Evolutionary conservation across 2,113 vertebrate genomes (phyloP), one percentile per base, ranked within the genome.

Genomic region (Pedionomus torquatus): DNA sequence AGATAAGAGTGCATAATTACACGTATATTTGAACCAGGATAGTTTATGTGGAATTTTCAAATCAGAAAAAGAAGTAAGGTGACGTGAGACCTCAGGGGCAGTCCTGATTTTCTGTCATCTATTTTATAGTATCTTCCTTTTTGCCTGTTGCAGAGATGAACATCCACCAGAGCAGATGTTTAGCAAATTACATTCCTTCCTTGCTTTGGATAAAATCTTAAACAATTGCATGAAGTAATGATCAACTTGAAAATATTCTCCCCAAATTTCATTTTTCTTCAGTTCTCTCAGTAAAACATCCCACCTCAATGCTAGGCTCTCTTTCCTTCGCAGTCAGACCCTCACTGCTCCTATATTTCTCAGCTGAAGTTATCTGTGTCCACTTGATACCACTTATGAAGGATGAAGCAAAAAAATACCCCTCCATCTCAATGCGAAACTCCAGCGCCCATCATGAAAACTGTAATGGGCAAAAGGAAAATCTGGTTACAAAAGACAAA

Each of bases 101-200:
- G 39, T 57, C 20, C 44, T 69, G 78, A 46, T 69, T 87, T 88
- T 88, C 66, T 72, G 48, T 80, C n/a, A 61, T 74, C 35, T 76
- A 7, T 79, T 94, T 81, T 23, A 28, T 12, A 31, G 11, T 23
- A 48, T 24, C 21, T n/a, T 88, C 83, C 8, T 55, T 81, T 83
- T 79, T 72, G 7, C 18, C 31, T 74, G 10, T 46, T 93, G 33
- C 43, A 64, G 71, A 78, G 72, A 75, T 60, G 16, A 87, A 51
- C 0, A 0, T 19, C 41, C 26, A 55, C 19, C 18, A 25, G 16
- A 80, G 26, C 0, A 0, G 33, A 18, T 65, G 19, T 37, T 87
- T 57, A 84, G 33, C 11, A 93, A 82, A 87, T 69, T 71, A 37
- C 5, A 14, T 72, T 85, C 35, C n/a, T 58, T 20, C 23, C 12